Conservation (phyloP, 2,888 invertebrate genomes). For the Drosophila tanythrix region DNA sequence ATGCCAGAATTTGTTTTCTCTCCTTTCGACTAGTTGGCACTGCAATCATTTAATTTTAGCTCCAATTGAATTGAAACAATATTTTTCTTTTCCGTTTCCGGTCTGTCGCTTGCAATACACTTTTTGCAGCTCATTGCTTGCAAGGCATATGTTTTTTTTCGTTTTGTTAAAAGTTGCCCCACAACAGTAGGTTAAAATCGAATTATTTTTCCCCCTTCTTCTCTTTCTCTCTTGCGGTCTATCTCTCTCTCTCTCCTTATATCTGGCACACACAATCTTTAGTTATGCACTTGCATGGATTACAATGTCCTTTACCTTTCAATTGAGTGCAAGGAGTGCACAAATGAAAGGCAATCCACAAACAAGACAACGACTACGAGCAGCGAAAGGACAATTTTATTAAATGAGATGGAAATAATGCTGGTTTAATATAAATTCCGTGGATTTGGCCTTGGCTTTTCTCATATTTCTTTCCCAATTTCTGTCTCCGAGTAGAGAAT, state of each 20-base stretch:
- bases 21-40: conserved; percentile 48
- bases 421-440: conserved; percentile 37
- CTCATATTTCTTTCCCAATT: conserved; percentile 11
- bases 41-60: conserved; percentile 79
- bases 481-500: conserved; percentile 17
- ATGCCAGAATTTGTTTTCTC: conserved; percentile 9
- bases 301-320: conserved; percentile 47
- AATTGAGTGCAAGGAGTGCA: conserved; percentile 49
- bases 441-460: conserved; percentile 29
- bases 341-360: conserved; percentile 45
- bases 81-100: conserved; percentile 81
- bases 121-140: conserved; percentile 30
- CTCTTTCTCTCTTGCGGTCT: not conserved
- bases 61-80: conserved; percentile 82
- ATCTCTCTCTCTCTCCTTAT: not conserved
- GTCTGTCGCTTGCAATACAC: conserved; percentile 59
- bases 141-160: conserved; percentile 44
- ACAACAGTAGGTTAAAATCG: conserved; percentile 33
- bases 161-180: conserved; percentile 22
- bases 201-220: conserved; percentile 4
- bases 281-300: conserved; percentile 39
- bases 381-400: conserved; percentile 41
- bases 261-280: conserved; percentile 9
- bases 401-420: conserved; percentile 57
- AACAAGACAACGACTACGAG: conserved; percentile 37